Evolutionary conservation across 1,140 invertebrate genomes (phyloP), one percentile per base, ranked within the genome.

Genomic region (Oreohelix idahoensis): DNA sequence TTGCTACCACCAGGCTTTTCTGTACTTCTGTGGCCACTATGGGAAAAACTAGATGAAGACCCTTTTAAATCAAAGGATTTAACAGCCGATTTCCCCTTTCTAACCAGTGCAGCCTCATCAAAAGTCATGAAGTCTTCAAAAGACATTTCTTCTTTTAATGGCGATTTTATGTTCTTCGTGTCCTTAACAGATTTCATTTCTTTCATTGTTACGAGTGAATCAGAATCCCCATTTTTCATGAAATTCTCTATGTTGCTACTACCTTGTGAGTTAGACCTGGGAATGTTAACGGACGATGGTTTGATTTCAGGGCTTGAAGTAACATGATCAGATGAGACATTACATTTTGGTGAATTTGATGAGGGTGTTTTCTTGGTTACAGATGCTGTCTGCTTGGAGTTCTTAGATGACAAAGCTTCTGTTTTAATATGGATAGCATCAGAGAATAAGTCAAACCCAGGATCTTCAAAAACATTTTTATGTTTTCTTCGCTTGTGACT

Each of bases 41-140:
- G n/a, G 1, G 29, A 66, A 58, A 20, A 23, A 32, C 63, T 66
- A n/a, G n/a, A 32, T 32, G 29, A 58, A 23, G 51, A 32, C 29
- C 5, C 63, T 10, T 32, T 58, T n/a, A 4, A 23, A n/a, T 4
- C 17, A 17, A 10, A 66, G 20, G 69, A 73, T 78, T 85, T 86
- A 23, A 63, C 66, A 45, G 38, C 66, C 58, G 80, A 78, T 42
- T 84, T 84, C 63, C 66, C 66, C 85, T 82, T 85, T 79, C 88
- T 80, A 20, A 36, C 23, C 0, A 74, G 20, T 20, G 66, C 49
- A 4, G 26, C 71, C 32, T 81, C 83, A 83, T 87, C 86, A 70
- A 79, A 87, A 70, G 79, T 84, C 53, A 90, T 63, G 53, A 87
- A 84, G 75, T 89, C 89, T 45, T 87, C 89, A 84, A 89, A 90